phyloP scores from a whole-genome alignment of 2,888 invertebrate species.

The Rhagium mordax region DNA sequence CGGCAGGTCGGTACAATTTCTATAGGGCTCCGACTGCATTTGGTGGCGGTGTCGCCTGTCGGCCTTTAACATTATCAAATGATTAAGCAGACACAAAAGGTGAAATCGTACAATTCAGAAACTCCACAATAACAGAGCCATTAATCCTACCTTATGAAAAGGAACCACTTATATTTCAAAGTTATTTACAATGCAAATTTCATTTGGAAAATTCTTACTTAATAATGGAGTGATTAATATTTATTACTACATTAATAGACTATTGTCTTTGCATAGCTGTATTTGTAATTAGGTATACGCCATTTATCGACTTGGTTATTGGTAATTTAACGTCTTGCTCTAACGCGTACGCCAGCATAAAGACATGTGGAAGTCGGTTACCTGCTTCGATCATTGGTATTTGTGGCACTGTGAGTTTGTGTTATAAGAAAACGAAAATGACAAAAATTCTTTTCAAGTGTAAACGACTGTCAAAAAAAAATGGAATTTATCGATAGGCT shows the following conservation, averaged over 20 bases:
- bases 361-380: too few relatives aligned
- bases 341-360: background rate
- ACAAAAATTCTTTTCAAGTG: too few relatives aligned
- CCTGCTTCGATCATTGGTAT: too few relatives aligned
- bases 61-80: slow-evolving; percentile 45
- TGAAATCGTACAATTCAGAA: slow-evolving; percentile 48
- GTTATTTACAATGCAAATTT: slow-evolving; percentile 58
- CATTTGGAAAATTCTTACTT: slow-evolving; percentile 50
- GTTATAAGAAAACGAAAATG: too few relatives aligned
- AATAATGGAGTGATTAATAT: slow-evolving; percentile 53
- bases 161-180: slow-evolving; percentile 52
- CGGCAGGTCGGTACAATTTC: slow-evolving; percentile 10
- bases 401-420: too few relatives aligned
- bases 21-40: slow-evolving; percentile 29
- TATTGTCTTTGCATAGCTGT: slow-evolving; percentile 44
- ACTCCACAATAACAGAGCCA: slow-evolving; percentile 51
- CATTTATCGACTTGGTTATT: background rate
- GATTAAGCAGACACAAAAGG: slow-evolving; percentile 52
- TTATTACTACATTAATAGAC: slow-evolving; percentile 55
- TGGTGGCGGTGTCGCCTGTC: slow-evolving; percentile 39
- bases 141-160: slow-evolving; percentile 55
- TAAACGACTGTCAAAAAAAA: too few relatives aligned
- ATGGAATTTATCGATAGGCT: too few relatives aligned
- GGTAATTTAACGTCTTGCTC: background rate
- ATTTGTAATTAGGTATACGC: slow-evolving; percentile 25